A percentile compares a stretch with the other conserved stretches of the same genome.
phyloP scores from a whole-genome alignment of 1,140 invertebrate genomes.

The Trichonephila clavipes region DNA sequence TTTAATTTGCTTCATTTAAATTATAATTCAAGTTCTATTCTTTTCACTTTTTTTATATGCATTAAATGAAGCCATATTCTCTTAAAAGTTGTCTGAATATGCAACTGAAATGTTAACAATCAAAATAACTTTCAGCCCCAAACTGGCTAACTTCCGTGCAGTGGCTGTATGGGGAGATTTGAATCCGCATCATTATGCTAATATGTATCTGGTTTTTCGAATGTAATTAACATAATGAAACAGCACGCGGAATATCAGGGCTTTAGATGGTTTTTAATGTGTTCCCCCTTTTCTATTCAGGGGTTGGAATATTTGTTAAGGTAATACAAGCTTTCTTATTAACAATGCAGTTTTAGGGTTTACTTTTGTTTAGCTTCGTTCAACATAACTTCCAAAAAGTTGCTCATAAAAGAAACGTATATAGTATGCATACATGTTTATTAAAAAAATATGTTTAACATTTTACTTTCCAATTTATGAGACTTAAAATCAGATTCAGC shows the following conservation, averaged over 20 bases:
- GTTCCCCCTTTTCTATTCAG: neutral
- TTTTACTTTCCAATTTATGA: no score
- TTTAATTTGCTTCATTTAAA: neutral
- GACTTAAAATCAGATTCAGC: no score
- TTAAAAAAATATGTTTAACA: no score
- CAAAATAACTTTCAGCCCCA: neutral
- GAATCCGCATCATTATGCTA: conserved; percentile 6
- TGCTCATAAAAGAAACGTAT: no score
- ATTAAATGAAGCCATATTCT: no score
- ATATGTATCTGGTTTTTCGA: conserved; percentile 7
- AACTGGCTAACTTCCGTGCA: neutral
- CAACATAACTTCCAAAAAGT: no score
- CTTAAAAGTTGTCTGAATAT: no score
- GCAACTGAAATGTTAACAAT: neutral
- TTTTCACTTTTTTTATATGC: neutral
- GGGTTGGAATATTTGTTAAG: neutral
- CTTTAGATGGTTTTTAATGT: neutral
- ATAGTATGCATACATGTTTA: no score
- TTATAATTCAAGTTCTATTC: neutral
- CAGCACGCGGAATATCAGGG: neutral
- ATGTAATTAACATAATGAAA: conserved; percentile 35
- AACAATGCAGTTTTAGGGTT: neutral
- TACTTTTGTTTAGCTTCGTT: neutral
- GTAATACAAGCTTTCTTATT: neutral
- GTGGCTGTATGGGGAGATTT: neutral